These are phyloP conservation scores for Orthochromis malagaraziensis DNA, from an alignment of 2,113 vertebrate species.

Conservation along the genomic window DNA sequence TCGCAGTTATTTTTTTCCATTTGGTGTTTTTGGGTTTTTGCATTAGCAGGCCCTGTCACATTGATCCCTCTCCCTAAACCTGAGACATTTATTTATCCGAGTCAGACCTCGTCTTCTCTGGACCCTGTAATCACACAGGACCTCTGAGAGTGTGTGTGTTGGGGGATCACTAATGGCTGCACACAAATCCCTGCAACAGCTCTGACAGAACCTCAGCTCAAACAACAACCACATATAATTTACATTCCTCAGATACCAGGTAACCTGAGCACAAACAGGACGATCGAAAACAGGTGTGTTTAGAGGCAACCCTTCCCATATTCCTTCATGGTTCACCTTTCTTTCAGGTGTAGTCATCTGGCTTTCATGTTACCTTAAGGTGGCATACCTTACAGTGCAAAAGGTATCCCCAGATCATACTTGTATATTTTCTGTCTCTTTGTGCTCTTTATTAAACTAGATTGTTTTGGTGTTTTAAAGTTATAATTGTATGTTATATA, in stretches of 20 bases:
- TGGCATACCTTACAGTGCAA: background rate
- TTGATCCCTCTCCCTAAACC: background rate
- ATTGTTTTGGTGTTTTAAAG: background rate
- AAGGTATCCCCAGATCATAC: background rate
- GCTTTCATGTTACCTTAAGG: background rate
- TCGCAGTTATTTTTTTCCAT: background rate
- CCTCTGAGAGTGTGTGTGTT: background rate
- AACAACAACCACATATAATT: conserved; percentile 69
- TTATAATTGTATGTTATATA: background rate
- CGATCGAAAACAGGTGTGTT: conserved; percentile 71
- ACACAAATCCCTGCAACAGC: conserved; percentile 30
- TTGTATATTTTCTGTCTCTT: background rate
- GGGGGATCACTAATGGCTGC: background rate
- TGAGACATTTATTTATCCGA: conserved; percentile 50
- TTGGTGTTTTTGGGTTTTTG: background rate
- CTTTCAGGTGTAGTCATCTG: background rate
- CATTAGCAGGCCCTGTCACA: conserved; percentile 4
- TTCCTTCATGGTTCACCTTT: background rate
- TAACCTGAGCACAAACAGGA: conserved; percentile 64
- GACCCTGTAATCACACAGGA: conserved; percentile 59
- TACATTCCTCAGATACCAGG: conserved; percentile 72
- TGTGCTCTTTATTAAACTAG: background rate
- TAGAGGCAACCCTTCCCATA: background rate
- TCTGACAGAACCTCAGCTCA: conserved; percentile 34
- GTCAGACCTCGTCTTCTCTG: conserved; percentile 41